Base-by-base conservation (phyloP, 2,888 invertebrate species). In the Baronia brevicornis region DNA sequence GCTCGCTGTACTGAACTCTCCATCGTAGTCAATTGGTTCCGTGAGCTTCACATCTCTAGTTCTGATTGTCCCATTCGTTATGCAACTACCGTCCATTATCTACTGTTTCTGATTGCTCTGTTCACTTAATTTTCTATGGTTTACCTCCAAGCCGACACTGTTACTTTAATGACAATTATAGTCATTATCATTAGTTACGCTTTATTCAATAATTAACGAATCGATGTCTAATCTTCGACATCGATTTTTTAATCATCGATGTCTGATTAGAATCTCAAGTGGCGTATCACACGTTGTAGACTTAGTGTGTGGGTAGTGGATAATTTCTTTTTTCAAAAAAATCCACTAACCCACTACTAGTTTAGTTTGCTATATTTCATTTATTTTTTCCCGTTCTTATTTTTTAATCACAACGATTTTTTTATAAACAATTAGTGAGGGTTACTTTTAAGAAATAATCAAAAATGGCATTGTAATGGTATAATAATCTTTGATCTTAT, bases 91-190 rank as follows among this genome's bases (percentile, higher is more conserved):
- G 60, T 50, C 61, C 61, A 74, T 74, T 70, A 75, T 51, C 49
- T 45, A 44, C 50, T 38, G 51, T 33, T 44, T 44, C 44, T 52
- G 48, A 51, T 53, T 48, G 41, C 48, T 37, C 36, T 60, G 63
- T 60, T 51, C 48, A 51, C 56, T 55, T 54, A 54, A 41, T 54
- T 77, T 77, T 78, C 49, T 65, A 61, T 68, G 70, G 65, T 74
- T 75, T 73, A 60, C 61, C 51, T 69, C 56, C 53, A 52, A 43
- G 43, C 52, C 58, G 52, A 60, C 60, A 64, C 58, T 64, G 48
- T 59, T 54, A 57, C 58, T 53, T 64, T 77, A 73, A 77, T 61
- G 71, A 77, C 70, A 69, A 72, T 69, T 72, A 67, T 65, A 66
- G 63, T 54, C 58, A 68, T 73, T 64, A 66, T 43, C 39, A 65